Conservation (phyloP, 2,888 invertebrate genomes). For the Dromius quadrimaculatus region DNA sequence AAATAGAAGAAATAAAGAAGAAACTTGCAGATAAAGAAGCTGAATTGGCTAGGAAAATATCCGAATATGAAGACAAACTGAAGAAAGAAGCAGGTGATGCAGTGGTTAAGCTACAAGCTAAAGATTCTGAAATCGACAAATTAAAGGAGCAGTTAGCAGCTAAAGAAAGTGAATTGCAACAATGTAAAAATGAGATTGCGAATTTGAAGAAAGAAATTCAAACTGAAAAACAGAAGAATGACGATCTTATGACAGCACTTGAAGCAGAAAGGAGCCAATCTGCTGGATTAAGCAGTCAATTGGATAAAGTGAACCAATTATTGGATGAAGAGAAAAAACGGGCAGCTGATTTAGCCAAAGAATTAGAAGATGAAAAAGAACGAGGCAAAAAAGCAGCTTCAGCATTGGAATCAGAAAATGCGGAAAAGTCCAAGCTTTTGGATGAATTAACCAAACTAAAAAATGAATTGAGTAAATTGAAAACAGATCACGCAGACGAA, state of each 20-base stretch:
- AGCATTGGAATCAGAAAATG: neutral
- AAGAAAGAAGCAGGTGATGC: neutral
- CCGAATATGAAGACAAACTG: neutral
- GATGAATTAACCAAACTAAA: neutral
- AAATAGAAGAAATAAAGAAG: constrained; percentile 53
- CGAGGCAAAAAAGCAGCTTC: neutral
- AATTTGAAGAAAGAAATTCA: constrained; percentile 55
- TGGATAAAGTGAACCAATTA: no score
- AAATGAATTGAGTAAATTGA: neutral
- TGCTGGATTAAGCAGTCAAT: constrained; percentile 31
- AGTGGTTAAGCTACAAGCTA: neutral
- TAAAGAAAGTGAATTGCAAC: constrained; percentile 54
- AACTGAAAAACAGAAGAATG: constrained; percentile 54
- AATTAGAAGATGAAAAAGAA: neutral
- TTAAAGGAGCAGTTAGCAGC: constrained; percentile 11
- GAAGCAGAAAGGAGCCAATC: constrained; percentile 50
- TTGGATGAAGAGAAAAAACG: no score
- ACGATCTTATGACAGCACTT: constrained; percentile 53
- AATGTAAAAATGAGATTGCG: constrained; percentile 54
- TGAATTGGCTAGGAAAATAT: constrained; percentile 3
- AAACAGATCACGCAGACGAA: neutral
- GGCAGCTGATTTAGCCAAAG: neutral
- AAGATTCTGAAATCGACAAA: neutral
- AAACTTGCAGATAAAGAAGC: neutral
- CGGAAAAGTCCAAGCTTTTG: neutral